These are phyloP conservation scores for Acronicta alni DNA, from an alignment of 2,888 invertebrate species.

Conservation along the genomic window DNA sequence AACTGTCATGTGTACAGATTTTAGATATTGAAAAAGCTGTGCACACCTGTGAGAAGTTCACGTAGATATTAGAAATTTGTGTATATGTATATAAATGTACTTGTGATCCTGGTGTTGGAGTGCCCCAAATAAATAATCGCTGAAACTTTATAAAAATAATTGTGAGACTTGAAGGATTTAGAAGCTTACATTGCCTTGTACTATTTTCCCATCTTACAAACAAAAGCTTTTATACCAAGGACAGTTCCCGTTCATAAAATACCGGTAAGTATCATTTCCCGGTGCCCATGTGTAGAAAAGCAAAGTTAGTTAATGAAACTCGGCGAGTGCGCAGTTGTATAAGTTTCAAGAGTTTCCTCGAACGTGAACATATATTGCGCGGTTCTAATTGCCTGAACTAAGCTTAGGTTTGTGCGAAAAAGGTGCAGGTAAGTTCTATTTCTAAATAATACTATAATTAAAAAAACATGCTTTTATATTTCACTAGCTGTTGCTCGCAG, in stretches of 20 bases:
- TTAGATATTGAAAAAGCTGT: too few species aligned
- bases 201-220: not conserved
- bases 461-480: too few species aligned
- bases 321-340: constrained; percentile 15
- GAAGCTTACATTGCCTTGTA: not conserved
- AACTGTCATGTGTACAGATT: too few species aligned
- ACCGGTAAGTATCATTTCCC: constrained; percentile 1
- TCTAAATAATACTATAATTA: too few species aligned
- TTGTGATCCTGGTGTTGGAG: too few species aligned
- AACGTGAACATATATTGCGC: constrained; percentile 33
- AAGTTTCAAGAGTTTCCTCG: constrained; percentile 38
- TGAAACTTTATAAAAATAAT: too few species aligned
- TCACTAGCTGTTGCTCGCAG: too few species aligned
- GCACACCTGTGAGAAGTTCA: too few species aligned
- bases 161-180: too few species aligned
- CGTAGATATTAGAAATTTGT: too few species aligned
- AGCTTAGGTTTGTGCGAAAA: constrained; percentile 7
- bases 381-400: constrained; percentile 28
- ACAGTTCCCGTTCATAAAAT: constrained; percentile 2
- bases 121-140: too few species aligned
- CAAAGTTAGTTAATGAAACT: constrained; percentile 48
- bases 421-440: not conserved
- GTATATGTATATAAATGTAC: too few species aligned
- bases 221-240: not conserved
- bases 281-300: constrained; percentile 15